Conservation (phyloP, 2,113 vertebrate genomes). For the Rattus rattus region DNA sequence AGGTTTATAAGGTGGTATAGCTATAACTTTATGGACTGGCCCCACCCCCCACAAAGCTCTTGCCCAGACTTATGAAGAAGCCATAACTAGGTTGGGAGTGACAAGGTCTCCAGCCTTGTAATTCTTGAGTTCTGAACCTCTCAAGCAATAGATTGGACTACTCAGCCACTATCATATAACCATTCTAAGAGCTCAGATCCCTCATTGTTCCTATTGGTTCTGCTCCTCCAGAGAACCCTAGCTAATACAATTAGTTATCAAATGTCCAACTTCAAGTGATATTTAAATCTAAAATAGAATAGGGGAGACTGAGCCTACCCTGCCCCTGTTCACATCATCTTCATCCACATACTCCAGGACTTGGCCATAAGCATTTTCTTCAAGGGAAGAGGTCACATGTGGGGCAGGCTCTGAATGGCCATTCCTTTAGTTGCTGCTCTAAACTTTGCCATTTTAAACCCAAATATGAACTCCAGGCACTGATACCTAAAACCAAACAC, state of each 20-base stretch:
- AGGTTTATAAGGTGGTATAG: not conserved
- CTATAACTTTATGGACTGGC: not conserved
- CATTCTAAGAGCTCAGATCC: no score
- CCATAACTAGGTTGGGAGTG: not conserved
- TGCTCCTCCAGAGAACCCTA: not conserved
- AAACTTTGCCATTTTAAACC: not conserved
- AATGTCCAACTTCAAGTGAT: not conserved
- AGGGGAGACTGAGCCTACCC: not conserved
- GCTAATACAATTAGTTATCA: not conserved
- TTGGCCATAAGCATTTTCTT: not conserved
- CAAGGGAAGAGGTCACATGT: not conserved
- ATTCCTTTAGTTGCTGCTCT: no score
- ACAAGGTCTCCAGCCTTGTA: not conserved
- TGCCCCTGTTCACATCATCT: not conserved
- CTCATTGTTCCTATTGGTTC: not conserved
- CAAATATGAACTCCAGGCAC: not conserved
- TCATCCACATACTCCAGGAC: not conserved
- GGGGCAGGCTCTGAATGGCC: no score
- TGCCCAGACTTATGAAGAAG: not conserved
- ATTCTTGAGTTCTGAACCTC: not conserved
- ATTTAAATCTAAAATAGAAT: not conserved
- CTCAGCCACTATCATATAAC: not conserved
- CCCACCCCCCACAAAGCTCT: not conserved
- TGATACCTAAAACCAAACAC: slow-evolving; percentile 6
- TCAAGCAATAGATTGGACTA: not conserved